phyloP scores from a whole-genome alignment of 2,888 invertebrate genomes.

The Caenorhabditis afra region DNA sequence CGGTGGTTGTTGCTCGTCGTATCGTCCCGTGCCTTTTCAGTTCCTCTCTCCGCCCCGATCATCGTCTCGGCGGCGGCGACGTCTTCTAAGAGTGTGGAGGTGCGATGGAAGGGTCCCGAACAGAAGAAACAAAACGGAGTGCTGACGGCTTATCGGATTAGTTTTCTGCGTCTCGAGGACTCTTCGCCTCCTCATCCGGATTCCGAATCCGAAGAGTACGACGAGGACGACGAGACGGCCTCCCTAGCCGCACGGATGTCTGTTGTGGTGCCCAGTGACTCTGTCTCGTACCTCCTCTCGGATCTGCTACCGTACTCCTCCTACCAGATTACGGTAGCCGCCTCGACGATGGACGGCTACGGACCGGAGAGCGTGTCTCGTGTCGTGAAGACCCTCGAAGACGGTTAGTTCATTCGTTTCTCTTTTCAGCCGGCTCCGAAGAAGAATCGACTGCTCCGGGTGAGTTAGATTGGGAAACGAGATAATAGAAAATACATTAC shows the following conservation, averaged over 20 bases:
- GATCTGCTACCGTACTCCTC: conserved; percentile 84
- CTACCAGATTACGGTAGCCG: conserved; percentile 95
- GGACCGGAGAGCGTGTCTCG: conserved; percentile 91
- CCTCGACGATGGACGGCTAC: conserved; percentile 92
- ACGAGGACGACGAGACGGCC: conserved; percentile 51
- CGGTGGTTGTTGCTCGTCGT: conserved; percentile 30
- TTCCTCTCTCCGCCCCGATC: conserved; percentile 96
- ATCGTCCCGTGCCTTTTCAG: conserved; percentile 83
- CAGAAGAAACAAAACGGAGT: conserved; percentile 90
- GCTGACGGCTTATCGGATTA: conserved; percentile 56
- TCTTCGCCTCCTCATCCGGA: conserved; percentile 30
- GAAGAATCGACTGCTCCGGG: conserved; percentile 53
- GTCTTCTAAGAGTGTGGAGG: conserved; percentile 91
- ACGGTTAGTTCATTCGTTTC: conserved; percentile 88
- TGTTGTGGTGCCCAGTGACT: conserved; percentile 44
- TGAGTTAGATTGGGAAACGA: conserved; percentile 36
- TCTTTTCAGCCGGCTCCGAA: conserved; percentile 61
- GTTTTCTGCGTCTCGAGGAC: conserved; percentile 36
- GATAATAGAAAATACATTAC: conserved; percentile 41
- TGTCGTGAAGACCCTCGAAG: conserved; percentile 95
- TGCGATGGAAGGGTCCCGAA: conserved; percentile 94
- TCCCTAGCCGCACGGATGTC: conserved; percentile 28
- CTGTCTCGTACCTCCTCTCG: conserved; percentile 55
- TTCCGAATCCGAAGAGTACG: conserved; percentile 85
- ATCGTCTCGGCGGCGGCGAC: conserved; percentile 92